Conservation (phyloP, 2,888 invertebrate species). For the Andrena trimmerana region DNA sequence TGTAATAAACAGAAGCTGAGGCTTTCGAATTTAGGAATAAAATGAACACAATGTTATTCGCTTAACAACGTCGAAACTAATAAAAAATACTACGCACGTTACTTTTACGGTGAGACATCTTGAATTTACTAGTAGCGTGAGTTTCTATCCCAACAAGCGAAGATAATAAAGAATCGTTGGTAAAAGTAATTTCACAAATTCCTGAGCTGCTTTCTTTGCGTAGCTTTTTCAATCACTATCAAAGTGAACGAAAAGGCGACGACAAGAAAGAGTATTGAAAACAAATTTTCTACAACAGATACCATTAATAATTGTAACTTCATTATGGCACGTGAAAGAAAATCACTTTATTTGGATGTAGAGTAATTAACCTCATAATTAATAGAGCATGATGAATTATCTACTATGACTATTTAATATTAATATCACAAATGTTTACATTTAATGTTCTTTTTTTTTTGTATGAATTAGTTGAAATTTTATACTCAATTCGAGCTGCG, state of each 20-base stretch:
- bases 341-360: slow-evolving; percentile 62
- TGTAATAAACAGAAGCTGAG: slow-evolving; percentile 12
- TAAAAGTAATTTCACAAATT: slow-evolving; percentile 23
- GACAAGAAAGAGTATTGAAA: slow-evolving; percentile 22
- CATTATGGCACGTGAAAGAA: slow-evolving; percentile 73
- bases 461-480: slow-evolving; percentile 66
- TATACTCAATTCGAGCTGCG: slow-evolving; percentile 64
- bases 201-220: slow-evolving; percentile 2
- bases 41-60: slow-evolving; percentile 25
- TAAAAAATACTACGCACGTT: slow-evolving; percentile 35
- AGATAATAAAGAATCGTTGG: slow-evolving; percentile 8
- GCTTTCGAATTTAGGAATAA: slow-evolving; percentile 14
- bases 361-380: slow-evolving; percentile 56
- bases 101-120: slow-evolving; percentile 1
- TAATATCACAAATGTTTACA: slow-evolving; percentile 83
- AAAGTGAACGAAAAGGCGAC: slow-evolving; percentile 20
- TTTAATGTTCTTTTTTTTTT: slow-evolving; percentile 71
- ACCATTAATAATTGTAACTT: slow-evolving; percentile 61
- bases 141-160: slow-evolving; percentile 13
- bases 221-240: slow-evolving; percentile 11
- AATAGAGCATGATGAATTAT: slow-evolving; percentile 65
- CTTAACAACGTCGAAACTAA: slow-evolving; percentile 29
- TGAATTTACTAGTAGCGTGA: slow-evolving; percentile 7
- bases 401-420: slow-evolving; percentile 79
- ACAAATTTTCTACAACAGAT: slow-evolving; percentile 47